A percentile compares a stretch with the other conserved stretches of the same genome.
Conservation (phyloP, 2,797 vertebrate genomes). For the Etheostoma nigrum region DNA sequence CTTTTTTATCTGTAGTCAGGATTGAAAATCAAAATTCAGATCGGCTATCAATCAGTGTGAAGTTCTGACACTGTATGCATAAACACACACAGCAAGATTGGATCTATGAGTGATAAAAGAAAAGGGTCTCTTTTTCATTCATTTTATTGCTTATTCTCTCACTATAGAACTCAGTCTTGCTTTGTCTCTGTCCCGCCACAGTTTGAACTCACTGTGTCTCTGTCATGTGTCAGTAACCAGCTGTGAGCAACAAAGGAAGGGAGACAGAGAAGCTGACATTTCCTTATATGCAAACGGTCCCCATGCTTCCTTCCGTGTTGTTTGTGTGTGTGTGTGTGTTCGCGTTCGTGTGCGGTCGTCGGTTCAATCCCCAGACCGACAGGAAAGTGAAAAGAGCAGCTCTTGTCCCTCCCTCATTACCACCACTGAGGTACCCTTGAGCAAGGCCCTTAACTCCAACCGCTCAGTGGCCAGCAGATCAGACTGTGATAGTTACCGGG, state of each 20-base stretch:
- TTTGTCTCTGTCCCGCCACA: conserved; percentile 24
- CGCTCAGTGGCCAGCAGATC: no score
- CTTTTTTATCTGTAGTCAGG: not conserved
- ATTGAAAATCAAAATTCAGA: conserved; percentile 30
- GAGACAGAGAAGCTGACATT: conserved; percentile 57
- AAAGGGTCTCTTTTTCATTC: conserved; percentile 20
- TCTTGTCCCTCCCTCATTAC: no score
- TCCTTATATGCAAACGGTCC: conserved; percentile 69
- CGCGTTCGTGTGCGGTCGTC: no score
- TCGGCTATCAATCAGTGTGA: conserved; percentile 25
- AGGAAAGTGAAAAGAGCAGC: no score
- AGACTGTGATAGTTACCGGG: no score
- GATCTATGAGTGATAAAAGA: conserved; percentile 37
- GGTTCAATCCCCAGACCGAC: no score
- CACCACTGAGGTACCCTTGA: no score
- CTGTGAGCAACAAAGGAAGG: conserved; percentile 63
- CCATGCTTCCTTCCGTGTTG: conserved; percentile 32
- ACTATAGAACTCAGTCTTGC: not conserved
- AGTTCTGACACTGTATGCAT: not conserved
- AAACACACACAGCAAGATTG: conserved; percentile 24
- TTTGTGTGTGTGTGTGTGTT: no score
- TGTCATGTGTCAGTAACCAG: conserved; percentile 58
- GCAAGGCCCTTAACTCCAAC: no score
- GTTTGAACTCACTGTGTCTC: conserved; percentile 10
- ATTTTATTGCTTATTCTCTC: conserved; percentile 29